A percentile compares a stretch with the other conserved stretches of the same genome.
phyloP scores from a whole-genome alignment of 2,797 vertebrate genomes.

The Mycteria americana region DNA sequence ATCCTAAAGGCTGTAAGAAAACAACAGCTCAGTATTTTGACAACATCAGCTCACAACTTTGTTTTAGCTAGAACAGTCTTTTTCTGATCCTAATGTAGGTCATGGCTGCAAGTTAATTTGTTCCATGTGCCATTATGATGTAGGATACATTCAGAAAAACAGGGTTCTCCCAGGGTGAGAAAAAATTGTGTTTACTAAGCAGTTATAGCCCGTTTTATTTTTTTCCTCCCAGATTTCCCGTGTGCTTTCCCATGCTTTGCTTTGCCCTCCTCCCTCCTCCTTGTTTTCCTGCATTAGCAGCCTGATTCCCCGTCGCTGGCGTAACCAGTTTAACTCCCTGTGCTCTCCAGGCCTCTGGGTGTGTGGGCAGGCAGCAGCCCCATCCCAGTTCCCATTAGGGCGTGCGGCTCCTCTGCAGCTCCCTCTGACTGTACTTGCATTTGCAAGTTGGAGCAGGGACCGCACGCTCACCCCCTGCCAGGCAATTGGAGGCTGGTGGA shows the following conservation, averaged over 20 bases:
- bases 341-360: not conserved
- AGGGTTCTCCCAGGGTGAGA: slow-evolving; percentile 26
- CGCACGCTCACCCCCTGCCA: not conserved
- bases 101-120: slow-evolving; percentile 47
- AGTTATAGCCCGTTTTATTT: not conserved
- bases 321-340: not conserved
- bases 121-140: slow-evolving; percentile 57
- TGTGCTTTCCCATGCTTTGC: not conserved
- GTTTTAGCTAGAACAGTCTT: slow-evolving; percentile 8
- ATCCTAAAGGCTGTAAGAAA: slow-evolving; percentile 29
- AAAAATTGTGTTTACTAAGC: slow-evolving; percentile 29
- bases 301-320: not conserved
- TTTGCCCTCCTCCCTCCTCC: not conserved
- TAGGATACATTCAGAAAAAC: not conserved
- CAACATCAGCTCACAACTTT: slow-evolving; percentile 28
- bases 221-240: not conserved
- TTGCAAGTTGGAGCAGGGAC: not conserved
- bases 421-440: not conserved
- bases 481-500: not conserved
- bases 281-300: not conserved
- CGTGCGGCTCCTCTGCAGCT: not conserved
- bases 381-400: fast-evolving
- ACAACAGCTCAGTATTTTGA: slow-evolving; percentile 41
- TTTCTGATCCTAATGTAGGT: slow-evolving; percentile 48
- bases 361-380: not conserved